A percentile compares a stretch with the other conserved stretches of the same genome.
phyloP scores from a whole-genome alignment of 2,113 vertebrate genomes.

The Atlantisia rogersi region DNA sequence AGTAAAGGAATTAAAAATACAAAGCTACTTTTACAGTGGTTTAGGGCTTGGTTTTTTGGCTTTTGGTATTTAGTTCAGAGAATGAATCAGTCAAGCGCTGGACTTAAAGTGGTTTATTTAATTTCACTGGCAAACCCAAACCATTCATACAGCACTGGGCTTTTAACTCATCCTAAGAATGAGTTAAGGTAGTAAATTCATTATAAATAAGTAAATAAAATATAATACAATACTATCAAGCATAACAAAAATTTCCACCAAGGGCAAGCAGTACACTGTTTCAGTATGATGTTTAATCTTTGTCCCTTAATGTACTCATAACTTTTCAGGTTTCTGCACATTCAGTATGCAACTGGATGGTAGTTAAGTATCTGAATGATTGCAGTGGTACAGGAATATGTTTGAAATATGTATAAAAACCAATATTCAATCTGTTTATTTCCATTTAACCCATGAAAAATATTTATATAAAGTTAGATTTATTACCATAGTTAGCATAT shows the following conservation, averaged over 20 bases:
- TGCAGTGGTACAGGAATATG: background rate
- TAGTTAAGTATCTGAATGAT: background rate
- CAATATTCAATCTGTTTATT: background rate
- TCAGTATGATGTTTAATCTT: background rate
- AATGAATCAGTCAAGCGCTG: background rate
- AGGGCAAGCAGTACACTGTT: background rate
- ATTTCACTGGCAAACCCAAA: background rate
- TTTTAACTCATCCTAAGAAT: background rate
- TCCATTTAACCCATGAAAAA: background rate
- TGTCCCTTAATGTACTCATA: background rate
- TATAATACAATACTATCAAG: background rate
- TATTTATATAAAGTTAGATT: background rate
- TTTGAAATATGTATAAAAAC: background rate
- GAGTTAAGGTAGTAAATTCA: background rate
- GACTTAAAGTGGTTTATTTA: background rate
- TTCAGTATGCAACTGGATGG: background rate
- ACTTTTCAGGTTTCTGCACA: background rate
- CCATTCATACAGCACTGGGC: background rate
- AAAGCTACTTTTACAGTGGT: conserved; percentile 8
- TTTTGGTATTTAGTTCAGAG: background rate
- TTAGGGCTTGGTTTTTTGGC: background rate
- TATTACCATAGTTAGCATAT: background rate
- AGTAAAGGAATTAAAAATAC: conserved; percentile 6
- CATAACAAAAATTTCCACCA: background rate
- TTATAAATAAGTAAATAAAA: background rate